These are phyloP conservation scores for Conopomorpha cramerella DNA, from an alignment of 1,140 invertebrate genomes.

Conservation along the genomic window DNA sequence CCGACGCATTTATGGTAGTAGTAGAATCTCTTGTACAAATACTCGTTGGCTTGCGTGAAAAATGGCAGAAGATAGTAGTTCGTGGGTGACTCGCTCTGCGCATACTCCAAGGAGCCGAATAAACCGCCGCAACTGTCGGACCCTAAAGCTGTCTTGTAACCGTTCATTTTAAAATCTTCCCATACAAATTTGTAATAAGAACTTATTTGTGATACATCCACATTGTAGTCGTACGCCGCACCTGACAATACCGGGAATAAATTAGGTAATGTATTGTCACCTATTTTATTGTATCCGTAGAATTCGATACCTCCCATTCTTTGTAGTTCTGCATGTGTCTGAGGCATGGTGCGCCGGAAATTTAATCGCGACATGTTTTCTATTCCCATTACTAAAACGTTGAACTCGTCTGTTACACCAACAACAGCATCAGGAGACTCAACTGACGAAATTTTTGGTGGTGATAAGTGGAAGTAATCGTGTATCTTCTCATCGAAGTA, in stretches of 20 bases:
- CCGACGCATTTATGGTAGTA: constrained; percentile 63
- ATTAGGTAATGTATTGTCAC: constrained; percentile 80
- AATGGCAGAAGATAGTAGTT: constrained; percentile 81
- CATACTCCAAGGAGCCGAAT: constrained; percentile 70
- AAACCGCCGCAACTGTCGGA: constrained; percentile 71
- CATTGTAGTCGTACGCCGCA: constrained; percentile 60
- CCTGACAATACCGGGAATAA: constrained; percentile 72
- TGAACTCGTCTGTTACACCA: constrained; percentile 26
- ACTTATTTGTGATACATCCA: constrained; percentile 62
- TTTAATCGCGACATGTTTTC: constrained; percentile 86
- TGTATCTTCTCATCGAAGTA: constrained; percentile 54
- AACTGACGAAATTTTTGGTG: constrained; percentile 34
- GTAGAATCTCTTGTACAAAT: constrained; percentile 49
- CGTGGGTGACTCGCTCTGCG: constrained; percentile 75
- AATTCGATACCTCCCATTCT: constrained; percentile 4
- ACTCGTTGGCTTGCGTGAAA: constrained; percentile 61
- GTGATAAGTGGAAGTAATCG: constrained; percentile 71
- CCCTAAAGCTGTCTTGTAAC: constrained; percentile 74
- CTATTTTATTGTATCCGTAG: constrained; percentile 38
- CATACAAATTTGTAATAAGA: constrained; percentile 73
- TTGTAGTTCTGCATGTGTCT: no score
- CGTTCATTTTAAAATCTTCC: constrained; percentile 70
- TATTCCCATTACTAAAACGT: constrained; percentile 80
- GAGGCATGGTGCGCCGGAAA: constrained; percentile 78
- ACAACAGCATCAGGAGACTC: constrained; percentile 2